Evolutionary conservation across 2,797 vertebrate genomes (phyloP).

Genomic region (Xiphorhynchus erythropygius): DNA sequence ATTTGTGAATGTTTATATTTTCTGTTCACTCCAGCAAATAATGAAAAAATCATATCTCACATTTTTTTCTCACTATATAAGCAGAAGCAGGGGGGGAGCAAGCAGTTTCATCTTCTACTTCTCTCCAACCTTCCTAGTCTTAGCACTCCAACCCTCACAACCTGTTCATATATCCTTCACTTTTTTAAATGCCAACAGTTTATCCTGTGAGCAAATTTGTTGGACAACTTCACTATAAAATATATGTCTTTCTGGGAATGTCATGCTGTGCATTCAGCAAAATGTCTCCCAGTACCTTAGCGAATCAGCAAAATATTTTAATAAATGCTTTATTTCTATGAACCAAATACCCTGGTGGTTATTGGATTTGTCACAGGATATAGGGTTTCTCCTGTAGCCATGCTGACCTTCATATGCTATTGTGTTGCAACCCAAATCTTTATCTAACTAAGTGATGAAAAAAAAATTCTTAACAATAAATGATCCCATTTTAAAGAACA

Average conservation of each 20-base stretch:
- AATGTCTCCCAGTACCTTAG: constrained; percentile 58
- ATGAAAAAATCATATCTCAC: background rate
- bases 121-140: background rate
- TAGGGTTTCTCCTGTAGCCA: constrained; percentile 69
- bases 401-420: constrained; percentile 49
- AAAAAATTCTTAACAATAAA: constrained; percentile 47
- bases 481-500: background rate
- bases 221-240: background rate
- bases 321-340: constrained; percentile 64
- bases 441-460: constrained; percentile 57
- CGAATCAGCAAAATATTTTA: constrained; percentile 66
- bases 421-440: constrained; percentile 59
- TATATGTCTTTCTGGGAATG: background rate
- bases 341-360: constrained; percentile 68
- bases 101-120: fast-evolving
- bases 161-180: background rate
- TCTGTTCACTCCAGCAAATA: background rate
- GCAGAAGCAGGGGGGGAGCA: background rate
- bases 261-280: background rate
- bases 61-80: background rate
- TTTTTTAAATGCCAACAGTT: background rate
- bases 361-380: constrained; percentile 76
- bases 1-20: background rate
- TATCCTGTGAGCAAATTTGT: background rate
- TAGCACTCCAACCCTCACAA: background rate